Conservation (phyloP, 2,797 vertebrate genomes). For the Notolepis coatsorum region DNA sequence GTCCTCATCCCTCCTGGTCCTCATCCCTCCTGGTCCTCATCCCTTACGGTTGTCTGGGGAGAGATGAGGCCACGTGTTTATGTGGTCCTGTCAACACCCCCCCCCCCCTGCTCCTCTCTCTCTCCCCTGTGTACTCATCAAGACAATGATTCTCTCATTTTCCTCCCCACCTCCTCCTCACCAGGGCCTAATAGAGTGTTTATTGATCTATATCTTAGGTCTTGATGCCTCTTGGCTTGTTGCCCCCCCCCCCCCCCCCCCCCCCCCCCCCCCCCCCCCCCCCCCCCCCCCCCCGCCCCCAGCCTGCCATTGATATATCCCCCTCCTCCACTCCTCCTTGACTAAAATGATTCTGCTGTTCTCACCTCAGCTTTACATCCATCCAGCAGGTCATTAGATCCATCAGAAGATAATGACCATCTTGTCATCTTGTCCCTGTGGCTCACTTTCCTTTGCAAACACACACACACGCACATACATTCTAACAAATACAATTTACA, state of each 20-base stretch:
- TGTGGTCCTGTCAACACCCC: slow-evolving; percentile 81
- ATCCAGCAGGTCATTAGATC: slow-evolving; percentile 74
- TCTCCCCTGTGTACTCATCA: slow-evolving; percentile 70
- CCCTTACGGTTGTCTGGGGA: slow-evolving; percentile 82
- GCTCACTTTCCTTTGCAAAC: slow-evolving; percentile 35
- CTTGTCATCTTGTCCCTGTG: slow-evolving; percentile 35
- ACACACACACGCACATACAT: background rate
- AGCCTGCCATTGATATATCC: slow-evolving; percentile 72
- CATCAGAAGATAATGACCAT: slow-evolving; percentile 76
- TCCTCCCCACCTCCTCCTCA: slow-evolving; percentile 58
- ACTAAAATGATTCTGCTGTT: slow-evolving; percentile 77
- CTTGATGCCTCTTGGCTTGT: slow-evolving; percentile 51
- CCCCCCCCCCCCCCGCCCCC: slow-evolving; percentile 38
- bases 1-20: background rate
- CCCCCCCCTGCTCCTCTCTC: slow-evolving; percentile 44
- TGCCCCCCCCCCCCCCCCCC: slow-evolving; percentile 21
- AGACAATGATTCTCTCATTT: slow-evolving; percentile 79
- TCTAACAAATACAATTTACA: background rate
- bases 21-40: slow-evolving; percentile 77
- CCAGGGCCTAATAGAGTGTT: slow-evolving; percentile 68
- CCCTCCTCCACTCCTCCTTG: slow-evolving; percentile 42
- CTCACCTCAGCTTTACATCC: slow-evolving; percentile 67
- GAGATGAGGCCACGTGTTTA: slow-evolving; percentile 88
- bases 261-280: slow-evolving; percentile 27
- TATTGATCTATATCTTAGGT: slow-evolving; percentile 84